Evolutionary conservation across 2,888 invertebrate species (phyloP), one percentile per base, ranked within the genome.

Genomic region (Latheticus oryzae): DNA sequence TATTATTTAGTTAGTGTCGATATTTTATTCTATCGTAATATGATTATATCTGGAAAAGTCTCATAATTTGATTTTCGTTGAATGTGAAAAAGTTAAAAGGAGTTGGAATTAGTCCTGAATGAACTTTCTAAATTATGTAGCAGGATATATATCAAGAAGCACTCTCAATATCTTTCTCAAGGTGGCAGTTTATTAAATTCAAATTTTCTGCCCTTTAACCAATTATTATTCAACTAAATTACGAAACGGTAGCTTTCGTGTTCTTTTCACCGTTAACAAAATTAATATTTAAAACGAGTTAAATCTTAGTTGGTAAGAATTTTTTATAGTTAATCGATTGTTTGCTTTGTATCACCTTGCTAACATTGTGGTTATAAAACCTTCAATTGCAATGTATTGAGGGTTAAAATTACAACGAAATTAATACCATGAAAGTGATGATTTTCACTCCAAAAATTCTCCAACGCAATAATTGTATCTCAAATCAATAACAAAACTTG

Each of bases 121-220:
- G 9, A 30, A 13, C 30, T 5, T 30, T 30, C 12, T 30, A 12
- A 38, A 38, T 38, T 26, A 26, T 42, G 9, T 30, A 17, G 26
- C 17, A 17, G 30, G 15, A 43, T n/a, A 9, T 33, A 33, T 32
- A 33, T 33, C 45, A 33, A 33, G 21, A 45, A 45, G 45, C 45
- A 30, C 45, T 30, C 23, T 30, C 28, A 16, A 43, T 43, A 43
- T 43, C 26, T 17, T 28, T 28, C 9, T 28, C 43, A 26, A 43
- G 43, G 43, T 43, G 43, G 43, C 43, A 17, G 30, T 30, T 43
- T 43, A 43, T 43, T 43, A 43, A 43, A 43, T 43, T 43, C 8
- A 30, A 43, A 43, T 43, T 43, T 43, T 13, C 43, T 24, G 30
- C 38, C 38, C 38, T 38, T 38, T 38, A 38, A 17, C 38, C 38